A percentile compares a stretch with the other conserved stretches of the same genome.
Evolutionary conservation across 2,888 invertebrate genomes (phyloP).

Genomic region (Patella ulyssiponensis): DNA sequence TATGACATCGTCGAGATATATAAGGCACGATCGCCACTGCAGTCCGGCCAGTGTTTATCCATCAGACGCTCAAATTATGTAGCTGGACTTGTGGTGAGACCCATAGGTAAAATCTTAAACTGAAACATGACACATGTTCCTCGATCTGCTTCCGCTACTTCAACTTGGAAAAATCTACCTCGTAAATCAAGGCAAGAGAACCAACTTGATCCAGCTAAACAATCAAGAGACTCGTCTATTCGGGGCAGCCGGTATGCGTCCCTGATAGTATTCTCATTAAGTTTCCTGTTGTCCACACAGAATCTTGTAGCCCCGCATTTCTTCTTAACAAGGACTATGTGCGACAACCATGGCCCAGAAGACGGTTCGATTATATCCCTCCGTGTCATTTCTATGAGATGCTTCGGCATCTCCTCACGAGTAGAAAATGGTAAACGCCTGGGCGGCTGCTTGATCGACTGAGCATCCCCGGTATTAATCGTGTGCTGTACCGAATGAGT

Average conservation of each 20-base stretch:
- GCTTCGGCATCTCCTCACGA: background rate
- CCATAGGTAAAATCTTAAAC: background rate
- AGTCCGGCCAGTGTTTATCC: conserved; percentile 23
- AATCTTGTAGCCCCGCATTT: background rate
- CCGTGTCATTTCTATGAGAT: background rate
- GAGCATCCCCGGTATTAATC: background rate
- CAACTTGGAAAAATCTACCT: conserved; percentile 15
- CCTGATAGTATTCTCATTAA: background rate
- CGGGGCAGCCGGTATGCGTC: background rate
- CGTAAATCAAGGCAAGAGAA: conserved; percentile 6
- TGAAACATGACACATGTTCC: conserved; percentile 15
- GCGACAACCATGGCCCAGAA: background rate
- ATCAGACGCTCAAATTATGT: conserved; percentile 21
- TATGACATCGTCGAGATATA: conserved; percentile 18
- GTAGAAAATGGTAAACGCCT: background rate
- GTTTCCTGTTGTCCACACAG: background rate
- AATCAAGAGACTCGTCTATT: background rate
- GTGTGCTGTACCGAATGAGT: background rate
- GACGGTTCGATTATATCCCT: background rate
- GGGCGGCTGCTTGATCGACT: background rate
- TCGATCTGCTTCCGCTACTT: conserved; percentile 7
- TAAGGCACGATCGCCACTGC: conserved; percentile 8
- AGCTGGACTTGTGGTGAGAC: background rate
- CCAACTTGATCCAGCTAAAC: background rate
- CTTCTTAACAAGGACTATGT: background rate